Base-by-base conservation (phyloP, 2,797 vertebrate species). In the Takifugu ocellatus region DNA sequence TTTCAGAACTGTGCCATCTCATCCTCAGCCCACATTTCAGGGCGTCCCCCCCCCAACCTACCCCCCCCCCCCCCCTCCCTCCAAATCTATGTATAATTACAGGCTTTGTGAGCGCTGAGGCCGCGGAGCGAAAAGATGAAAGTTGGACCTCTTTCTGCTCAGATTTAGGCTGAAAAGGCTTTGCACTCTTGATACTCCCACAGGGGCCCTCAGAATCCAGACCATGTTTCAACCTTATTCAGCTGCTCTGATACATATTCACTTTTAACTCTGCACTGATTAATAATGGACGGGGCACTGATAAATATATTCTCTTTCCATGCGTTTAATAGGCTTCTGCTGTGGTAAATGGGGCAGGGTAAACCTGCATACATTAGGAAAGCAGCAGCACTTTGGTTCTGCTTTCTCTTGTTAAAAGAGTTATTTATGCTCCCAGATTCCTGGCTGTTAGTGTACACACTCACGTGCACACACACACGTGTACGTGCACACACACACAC, bases 261-360 rank as follows among this genome's bases (percentile, higher is more conserved):
- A 85, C 85, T 88, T 89, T 87, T 84, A 89, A 87, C 79, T 85
- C 81, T 33, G 81, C 60, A 7, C 75, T 87, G 79, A 88, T 89
- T 85, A 89, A 89, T 88, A 88, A 89, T 89, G 60, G 79, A 87
- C 63, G 66, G 50, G 8, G 64, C 70, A 29, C 75, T 79, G 84
- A 86, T 89, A 84, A 87, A 89, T 86, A 84, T 85, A 89, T 87
- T 88, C 87, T 82, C 83, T 86, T 88, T 88, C 68, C 80, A 72
- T 53, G 68, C 74, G 3, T 59, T 67, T 86, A 84, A 84, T 82
- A 75, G 77, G 78, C 76, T 82, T 82, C 74, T 71, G 66, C 78
- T 63, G 25, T 70, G 71, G 77, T 86, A 87, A 84, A 84, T 85
- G 75, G 82, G 77, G 68, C 83, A 76, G 68, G 57, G 66, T 64